These are phyloP conservation scores for Muraenolepis orangiensis DNA, from an alignment of 2,797 vertebrate genomes.

Conservation along the genomic window DNA sequence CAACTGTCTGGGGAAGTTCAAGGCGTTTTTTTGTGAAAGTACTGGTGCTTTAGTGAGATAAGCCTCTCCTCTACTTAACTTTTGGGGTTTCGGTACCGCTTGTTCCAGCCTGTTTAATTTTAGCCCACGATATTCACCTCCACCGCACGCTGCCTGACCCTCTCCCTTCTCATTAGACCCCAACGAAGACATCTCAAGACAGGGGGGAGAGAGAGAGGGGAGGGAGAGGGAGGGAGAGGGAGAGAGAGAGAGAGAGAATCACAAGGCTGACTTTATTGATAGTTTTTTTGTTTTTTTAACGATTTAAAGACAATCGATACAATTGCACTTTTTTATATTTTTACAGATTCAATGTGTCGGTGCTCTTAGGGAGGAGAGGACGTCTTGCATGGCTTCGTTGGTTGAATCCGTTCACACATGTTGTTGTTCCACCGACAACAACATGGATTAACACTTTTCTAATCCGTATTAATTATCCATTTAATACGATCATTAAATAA, in stretches of 20 bases:
- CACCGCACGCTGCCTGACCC: slow-evolving; percentile 9
- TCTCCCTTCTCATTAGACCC: slow-evolving; percentile 63
- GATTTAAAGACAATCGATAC: too few species aligned
- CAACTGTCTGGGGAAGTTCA: slow-evolving; percentile 56
- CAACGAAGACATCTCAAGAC: slow-evolving; percentile 30
- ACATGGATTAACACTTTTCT: slow-evolving; percentile 31
- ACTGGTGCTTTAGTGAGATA: slow-evolving; percentile 23
- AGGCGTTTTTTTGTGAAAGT: slow-evolving; percentile 50
- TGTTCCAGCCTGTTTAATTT: slow-evolving; percentile 70
- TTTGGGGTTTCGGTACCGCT: slow-evolving; percentile 55
- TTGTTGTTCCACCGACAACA: slow-evolving; percentile 39
- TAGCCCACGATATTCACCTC: slow-evolving; percentile 40
- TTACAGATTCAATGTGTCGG: too few species aligned
- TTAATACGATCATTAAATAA: background rate
- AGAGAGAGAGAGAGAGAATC: slow-evolving; percentile 19
- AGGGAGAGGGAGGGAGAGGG: background rate
- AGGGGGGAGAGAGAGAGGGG: background rate
- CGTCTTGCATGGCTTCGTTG: background rate
- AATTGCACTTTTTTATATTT: too few species aligned
- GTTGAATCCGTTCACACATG: background rate
- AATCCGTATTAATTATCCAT: background rate
- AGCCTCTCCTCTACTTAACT: slow-evolving; percentile 13
- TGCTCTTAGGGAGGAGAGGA: too few species aligned
- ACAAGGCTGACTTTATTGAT: slow-evolving; percentile 34
- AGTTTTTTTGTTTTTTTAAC: slow-evolving; percentile 35